Evolutionary conservation across 2,797 vertebrate species (phyloP).

Genomic region (Myripristis murdjan): DNA sequence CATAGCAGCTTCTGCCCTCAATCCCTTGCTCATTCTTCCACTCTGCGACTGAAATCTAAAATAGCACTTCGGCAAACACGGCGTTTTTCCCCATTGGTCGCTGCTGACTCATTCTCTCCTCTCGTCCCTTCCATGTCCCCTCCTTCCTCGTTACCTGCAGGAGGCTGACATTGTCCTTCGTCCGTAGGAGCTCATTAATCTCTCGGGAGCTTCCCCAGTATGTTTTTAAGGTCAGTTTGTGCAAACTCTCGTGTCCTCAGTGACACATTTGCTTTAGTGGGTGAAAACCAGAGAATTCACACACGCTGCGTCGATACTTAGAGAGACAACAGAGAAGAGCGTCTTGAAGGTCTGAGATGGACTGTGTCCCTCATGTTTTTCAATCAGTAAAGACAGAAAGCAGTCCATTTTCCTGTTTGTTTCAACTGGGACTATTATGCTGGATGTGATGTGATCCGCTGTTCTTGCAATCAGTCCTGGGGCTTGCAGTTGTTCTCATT

Average conservation of each 20-base stretch:
- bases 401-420: too few relatives aligned
- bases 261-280: conserved; percentile 43
- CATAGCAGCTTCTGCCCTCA: not conserved
- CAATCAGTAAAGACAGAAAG: too few relatives aligned
- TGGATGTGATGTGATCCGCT: too few relatives aligned
- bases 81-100: conserved; percentile 51
- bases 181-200: conserved; percentile 26
- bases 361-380: too few relatives aligned
- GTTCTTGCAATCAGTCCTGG: too few relatives aligned
- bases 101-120: conserved; percentile 40
- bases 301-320: not conserved
- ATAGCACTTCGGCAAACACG: conserved; percentile 23
- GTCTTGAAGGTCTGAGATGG: too few relatives aligned
- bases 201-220: conserved; percentile 11
- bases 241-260: not conserved
- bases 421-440: too few relatives aligned
- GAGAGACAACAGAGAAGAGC: too few relatives aligned
- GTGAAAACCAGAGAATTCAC: not conserved
- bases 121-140: conserved; percentile 1
- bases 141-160: conserved; percentile 16
- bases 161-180: conserved; percentile 25
- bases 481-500: too few relatives aligned
- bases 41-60: conserved; percentile 45
- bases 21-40: conserved; percentile 20
- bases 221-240: too few relatives aligned